Conservation (phyloP, 2,797 vertebrate genomes). For the Thalassophryne amazonica region DNA sequence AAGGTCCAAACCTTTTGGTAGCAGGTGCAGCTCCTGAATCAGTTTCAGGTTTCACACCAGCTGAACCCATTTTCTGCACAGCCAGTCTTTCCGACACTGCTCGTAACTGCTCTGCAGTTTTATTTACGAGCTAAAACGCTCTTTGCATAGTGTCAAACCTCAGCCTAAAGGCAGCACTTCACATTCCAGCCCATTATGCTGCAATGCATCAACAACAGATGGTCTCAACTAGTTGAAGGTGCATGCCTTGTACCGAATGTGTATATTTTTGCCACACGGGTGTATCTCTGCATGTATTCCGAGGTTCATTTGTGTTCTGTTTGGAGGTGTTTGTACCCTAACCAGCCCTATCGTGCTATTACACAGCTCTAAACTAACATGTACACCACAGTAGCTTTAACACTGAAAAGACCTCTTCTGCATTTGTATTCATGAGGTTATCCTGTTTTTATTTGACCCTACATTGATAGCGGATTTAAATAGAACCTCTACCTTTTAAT, state of each 20-base stretch:
- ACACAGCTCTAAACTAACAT: constrained; percentile 9
- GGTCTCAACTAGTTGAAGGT: constrained; percentile 3
- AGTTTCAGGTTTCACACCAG: constrained; percentile 8
- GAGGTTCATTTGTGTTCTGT: constrained; percentile 9
- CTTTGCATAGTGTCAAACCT: constrained; percentile 50
- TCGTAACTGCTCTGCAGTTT: constrained; percentile 49
- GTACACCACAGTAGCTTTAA: constrained; percentile 4
- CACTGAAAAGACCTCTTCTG: constrained; percentile 14
- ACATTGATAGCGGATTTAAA: constrained; percentile 32
- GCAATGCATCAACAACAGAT: constrained; percentile 32
- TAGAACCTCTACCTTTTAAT: constrained; percentile 23
- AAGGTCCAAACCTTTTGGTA: constrained; percentile 10
- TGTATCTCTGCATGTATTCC: constrained; percentile 14
- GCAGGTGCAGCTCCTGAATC: constrained; percentile 7
- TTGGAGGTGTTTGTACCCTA: constrained; percentile 19
- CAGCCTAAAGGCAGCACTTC: constrained; percentile 57
- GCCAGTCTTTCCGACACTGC: constrained; percentile 10
- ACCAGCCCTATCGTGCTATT: constrained; percentile 22
- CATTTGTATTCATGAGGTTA: constrained; percentile 37
- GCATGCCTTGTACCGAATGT: constrained; percentile 6
- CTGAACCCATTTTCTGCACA: constrained; percentile 11
- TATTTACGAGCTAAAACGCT: constrained; percentile 53
- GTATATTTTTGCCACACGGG: constrained; percentile 3
- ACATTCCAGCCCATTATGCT: constrained; percentile 62
- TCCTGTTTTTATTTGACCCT: constrained; percentile 23